A percentile compares a stretch with the other conserved stretches of the same genome.
These are phyloP conservation scores for Notarius lentiginosus DNA, from an alignment of 2,113 vertebrate species.

Conservation along the genomic window DNA sequence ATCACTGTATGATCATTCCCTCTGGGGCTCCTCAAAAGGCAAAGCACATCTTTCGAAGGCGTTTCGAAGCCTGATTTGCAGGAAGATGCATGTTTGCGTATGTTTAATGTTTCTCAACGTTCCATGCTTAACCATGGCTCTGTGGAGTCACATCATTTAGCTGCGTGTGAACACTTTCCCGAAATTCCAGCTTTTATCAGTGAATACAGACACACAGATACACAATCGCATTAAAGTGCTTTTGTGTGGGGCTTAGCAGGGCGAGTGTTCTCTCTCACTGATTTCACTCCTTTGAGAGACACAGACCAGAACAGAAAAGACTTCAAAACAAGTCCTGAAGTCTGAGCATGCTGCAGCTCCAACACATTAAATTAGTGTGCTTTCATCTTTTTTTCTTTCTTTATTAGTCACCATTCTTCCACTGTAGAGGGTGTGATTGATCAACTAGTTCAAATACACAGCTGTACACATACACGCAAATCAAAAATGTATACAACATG, in stretches of 20 bases:
- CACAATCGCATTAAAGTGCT: slow-evolving; percentile 56
- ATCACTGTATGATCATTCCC: slow-evolving; percentile 12
- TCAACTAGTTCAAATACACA: background rate
- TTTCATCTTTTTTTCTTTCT: slow-evolving; percentile 6
- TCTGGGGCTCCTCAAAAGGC: background rate
- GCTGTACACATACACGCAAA: background rate
- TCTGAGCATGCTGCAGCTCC: slow-evolving; percentile 26
- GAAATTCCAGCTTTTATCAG: slow-evolving; percentile 62
- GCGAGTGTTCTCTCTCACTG: slow-evolving; percentile 44
- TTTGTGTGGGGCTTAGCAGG: slow-evolving; percentile 63
- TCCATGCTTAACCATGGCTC: background rate
- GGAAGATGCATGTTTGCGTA: background rate
- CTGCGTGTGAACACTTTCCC: slow-evolving; percentile 44
- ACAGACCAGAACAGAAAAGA: slow-evolving; percentile 47
- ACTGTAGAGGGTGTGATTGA: background rate
- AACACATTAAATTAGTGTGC: slow-evolving; percentile 4
- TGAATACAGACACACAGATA: slow-evolving; percentile 51
- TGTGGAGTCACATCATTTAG: slow-evolving; percentile 48
- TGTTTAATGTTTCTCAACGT: background rate
- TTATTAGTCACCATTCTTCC: background rate
- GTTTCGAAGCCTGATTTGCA: background rate
- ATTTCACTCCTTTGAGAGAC: slow-evolving; percentile 42
- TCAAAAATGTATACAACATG: background rate
- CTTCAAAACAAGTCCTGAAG: slow-evolving; percentile 54
- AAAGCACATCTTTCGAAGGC: background rate